Evolutionary conservation across 2,113 vertebrate genomes (phyloP).

Genomic region (Phylloscopus trochiloides): DNA sequence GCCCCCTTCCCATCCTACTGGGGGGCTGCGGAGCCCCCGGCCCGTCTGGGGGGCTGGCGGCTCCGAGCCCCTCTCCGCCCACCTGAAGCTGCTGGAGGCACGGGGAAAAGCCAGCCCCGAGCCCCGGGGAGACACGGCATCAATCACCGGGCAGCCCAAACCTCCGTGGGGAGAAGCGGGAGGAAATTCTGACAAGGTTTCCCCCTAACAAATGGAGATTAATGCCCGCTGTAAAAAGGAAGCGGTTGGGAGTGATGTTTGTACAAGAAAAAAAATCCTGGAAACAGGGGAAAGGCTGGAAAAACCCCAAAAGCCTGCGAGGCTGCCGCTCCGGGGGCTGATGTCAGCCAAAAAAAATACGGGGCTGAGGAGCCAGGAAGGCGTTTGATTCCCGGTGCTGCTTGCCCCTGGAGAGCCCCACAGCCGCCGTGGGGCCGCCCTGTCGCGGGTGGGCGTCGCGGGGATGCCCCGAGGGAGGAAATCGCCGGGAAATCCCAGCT

Average conservation of each 20-base stretch:
- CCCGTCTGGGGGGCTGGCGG: too few species aligned
- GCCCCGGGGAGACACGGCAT: background rate
- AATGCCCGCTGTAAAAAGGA: background rate
- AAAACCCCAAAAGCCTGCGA: background rate
- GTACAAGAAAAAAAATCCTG: background rate
- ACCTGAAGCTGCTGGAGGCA: background rate
- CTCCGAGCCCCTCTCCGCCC: background rate
- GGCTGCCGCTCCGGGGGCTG: background rate
- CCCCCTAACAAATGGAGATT: slow-evolving; percentile 28
- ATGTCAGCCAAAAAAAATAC: background rate
- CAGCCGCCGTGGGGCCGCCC: background rate
- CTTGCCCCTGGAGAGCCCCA: background rate
- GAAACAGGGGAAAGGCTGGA: background rate
- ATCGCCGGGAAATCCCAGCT: background rate
- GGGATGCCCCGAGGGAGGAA: background rate
- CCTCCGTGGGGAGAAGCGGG: background rate
- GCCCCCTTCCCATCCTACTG: background rate
- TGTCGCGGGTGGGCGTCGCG: background rate
- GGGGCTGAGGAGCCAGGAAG: background rate
- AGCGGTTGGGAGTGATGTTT: background rate
- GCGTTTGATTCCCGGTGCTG: background rate
- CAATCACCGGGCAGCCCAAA: background rate
- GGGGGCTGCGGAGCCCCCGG: background rate
- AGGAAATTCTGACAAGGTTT: background rate
- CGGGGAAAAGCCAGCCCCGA: background rate